Base-by-base conservation (phyloP, 64 coral and sea anemone species). In the Montipora cactus region DNA sequence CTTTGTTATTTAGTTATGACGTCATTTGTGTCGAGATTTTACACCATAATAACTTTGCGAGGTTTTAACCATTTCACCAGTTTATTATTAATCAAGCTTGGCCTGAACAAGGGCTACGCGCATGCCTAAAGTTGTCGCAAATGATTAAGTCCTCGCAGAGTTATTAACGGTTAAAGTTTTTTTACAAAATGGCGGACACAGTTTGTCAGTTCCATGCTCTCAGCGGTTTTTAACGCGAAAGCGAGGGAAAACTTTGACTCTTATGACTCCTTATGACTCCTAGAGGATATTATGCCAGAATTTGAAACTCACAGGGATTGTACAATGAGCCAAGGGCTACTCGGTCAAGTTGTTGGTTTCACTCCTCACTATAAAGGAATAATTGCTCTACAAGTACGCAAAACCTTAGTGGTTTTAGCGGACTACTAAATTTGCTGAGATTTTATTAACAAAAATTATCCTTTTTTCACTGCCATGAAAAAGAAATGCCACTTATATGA, bases 21-120 rank as follows among this genome's bases (percentile, higher is more conserved):
- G 10, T 44, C 21, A 82, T 82, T 82, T 82, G 20, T 59, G 9
- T 9, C 50, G 50, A 25, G 62, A 81, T 20, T 81, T 20, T 59
- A 81, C n/a, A 58, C 14, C 50, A 13, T 81, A 59, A 81, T 37
- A 59, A 81, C 52, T 81, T 81, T 81, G 79, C 79, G 20, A 81
- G 4, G 50, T 25, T 58, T 80, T 58, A 22, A 58, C 18, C 78
- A n/a, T 80, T 57, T 80, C 13, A 12, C 13, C 49, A 57, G 18
- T 2, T 20, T 5, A 22, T 52, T 53, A 21, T 80, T 18, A 18
- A 4, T 58, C 7, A 1, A 57, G 48, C 4, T 80, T 8, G 18
- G 49, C 78, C n/a, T 52, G 2, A 11, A 58, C 18, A 58, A 5
- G 10, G 48, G 49, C 49, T 80, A 58, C 78, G 8, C 20, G 49